These are phyloP conservation scores for Epinephelus coioides DNA, from an alignment of 2,797 vertebrate species.

Conservation along the genomic window DNA sequence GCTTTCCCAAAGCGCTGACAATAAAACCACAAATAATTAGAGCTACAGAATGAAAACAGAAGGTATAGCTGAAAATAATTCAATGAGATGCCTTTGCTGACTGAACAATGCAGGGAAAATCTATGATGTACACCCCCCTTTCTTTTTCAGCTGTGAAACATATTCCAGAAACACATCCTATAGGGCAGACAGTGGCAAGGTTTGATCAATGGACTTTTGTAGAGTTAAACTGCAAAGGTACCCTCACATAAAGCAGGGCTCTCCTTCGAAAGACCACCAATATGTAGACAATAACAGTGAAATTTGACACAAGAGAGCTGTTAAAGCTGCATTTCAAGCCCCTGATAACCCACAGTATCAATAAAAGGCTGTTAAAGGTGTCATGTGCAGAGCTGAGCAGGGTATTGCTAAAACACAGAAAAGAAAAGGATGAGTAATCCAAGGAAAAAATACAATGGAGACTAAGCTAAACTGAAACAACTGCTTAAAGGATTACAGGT, in stretches of 20 bases:
- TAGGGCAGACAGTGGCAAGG: background rate
- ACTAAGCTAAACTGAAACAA: slow-evolving; percentile 7
- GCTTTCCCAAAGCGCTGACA: slow-evolving; percentile 6
- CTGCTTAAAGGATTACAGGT: slow-evolving; percentile 8
- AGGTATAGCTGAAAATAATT: slow-evolving; percentile 8
- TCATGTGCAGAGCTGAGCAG: slow-evolving; percentile 8
- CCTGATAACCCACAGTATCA: background rate
- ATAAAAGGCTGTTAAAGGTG: background rate
- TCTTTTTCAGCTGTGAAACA: background rate
- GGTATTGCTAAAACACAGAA: slow-evolving; percentile 1
- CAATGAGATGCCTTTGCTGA: background rate
- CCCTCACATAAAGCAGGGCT: background rate
- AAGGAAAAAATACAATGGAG: slow-evolving; percentile 1
- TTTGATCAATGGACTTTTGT: slow-evolving; percentile 34
- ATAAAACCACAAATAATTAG: slow-evolving; percentile 40
- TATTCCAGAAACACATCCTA: slow-evolving; percentile 2
- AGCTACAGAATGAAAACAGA: slow-evolving; percentile 24
- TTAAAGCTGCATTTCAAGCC: background rate
- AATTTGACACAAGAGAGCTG: slow-evolving; percentile 14
- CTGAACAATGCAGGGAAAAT: background rate
- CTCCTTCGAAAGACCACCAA: background rate
- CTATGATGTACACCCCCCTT: background rate
- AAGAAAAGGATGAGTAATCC: background rate
- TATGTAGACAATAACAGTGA: background rate
- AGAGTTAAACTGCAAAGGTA: background rate